Conservation (phyloP, 2,888 invertebrate genomes). For the Eudemis profundana region DNA sequence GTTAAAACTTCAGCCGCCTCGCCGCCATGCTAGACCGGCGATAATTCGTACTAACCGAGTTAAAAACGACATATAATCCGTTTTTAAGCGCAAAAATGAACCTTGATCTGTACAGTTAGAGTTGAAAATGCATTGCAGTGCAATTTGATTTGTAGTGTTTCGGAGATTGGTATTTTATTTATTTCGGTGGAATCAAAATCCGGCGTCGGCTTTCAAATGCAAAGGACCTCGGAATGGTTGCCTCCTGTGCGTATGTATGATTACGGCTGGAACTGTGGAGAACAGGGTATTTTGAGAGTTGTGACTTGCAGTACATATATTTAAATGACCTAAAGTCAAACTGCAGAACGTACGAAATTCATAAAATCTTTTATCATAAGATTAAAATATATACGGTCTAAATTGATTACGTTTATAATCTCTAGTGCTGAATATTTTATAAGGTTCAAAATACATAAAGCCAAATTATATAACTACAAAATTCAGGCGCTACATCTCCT, state of each 20-base stretch:
- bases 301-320: too few species aligned
- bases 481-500: too few species aligned
- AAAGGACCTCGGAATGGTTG: constrained; percentile 38
- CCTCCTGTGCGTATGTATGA: constrained; percentile 9
- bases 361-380: too few species aligned
- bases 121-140: neutral
- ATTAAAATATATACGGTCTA: too few species aligned
- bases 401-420: too few species aligned
- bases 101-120: neutral
- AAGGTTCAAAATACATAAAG: too few species aligned
- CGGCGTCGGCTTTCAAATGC: constrained; percentile 39
- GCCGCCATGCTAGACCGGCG: constrained; percentile 37
- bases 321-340: too few species aligned
- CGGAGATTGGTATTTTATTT: constrained; percentile 10
- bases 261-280: neutral
- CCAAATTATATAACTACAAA: too few species aligned
- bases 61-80: neutral
- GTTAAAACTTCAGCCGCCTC: constrained; percentile 17
- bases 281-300: neutral
- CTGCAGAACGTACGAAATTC: too few species aligned
- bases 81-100: neutral
- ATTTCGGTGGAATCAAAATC: constrained; percentile 39
- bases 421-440: too few species aligned
- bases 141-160: neutral
- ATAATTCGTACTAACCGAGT: constrained; percentile 26